Conservation (phyloP, 1,140 invertebrate species). For the Aplysia californica region DNA sequence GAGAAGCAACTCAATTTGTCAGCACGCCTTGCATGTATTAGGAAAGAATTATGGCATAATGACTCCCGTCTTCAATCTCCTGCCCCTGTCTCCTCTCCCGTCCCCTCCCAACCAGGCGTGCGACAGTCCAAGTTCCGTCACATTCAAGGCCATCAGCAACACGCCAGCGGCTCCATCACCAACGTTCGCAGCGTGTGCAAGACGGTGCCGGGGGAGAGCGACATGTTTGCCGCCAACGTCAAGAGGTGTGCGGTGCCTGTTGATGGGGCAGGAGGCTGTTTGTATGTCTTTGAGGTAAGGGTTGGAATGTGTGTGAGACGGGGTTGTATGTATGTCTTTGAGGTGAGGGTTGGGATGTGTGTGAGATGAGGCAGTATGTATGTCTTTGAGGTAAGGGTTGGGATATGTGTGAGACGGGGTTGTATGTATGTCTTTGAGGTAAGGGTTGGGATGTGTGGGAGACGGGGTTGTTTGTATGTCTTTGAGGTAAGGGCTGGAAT, state of each 20-base stretch:
- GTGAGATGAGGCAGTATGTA: conserved; percentile 91
- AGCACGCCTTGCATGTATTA: too few species aligned
- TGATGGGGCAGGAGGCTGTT: conserved; percentile 87
- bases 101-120: too few species aligned
- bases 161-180: conserved; percentile 91
- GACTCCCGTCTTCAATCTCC: too few species aligned
- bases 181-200: conserved; percentile 91
- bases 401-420: conserved; percentile 86
- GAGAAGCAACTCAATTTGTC: too few species aligned
- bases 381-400: conserved; percentile 77
- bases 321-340: conserved; percentile 88
- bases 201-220: conserved; percentile 92
- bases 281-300: conserved; percentile 82
- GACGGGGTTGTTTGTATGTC: conserved; percentile 89
- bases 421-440: conserved; percentile 87
- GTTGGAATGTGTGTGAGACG: conserved; percentile 81
- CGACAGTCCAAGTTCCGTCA: conserved; percentile 94
- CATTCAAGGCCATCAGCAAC: conserved; percentile 87
- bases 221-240: conserved; percentile 90
- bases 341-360: conserved; percentile 69
- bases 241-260: conserved; percentile 87
- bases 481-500: conserved; percentile 75
- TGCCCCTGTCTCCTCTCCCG: too few species aligned
- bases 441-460: conserved; percentile 58
- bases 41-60: too few species aligned